Evolutionary conservation across 2,888 invertebrate species (phyloP).

Genomic region (Piscicola geometra): DNA sequence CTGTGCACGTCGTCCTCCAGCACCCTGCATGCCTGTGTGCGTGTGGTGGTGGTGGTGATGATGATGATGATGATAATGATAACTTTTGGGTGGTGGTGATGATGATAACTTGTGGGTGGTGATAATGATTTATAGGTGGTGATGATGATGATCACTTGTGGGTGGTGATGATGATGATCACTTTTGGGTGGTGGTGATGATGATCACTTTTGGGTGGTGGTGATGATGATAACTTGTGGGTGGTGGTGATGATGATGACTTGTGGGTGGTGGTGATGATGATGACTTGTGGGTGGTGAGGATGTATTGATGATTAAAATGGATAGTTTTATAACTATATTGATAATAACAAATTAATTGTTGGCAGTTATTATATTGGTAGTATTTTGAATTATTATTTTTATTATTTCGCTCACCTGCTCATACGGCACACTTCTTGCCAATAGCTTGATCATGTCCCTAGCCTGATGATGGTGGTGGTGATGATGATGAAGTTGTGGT

Average conservation of each 20-base stretch:
- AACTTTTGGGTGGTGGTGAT: neutral
- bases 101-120: neutral
- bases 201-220: too few relatives aligned
- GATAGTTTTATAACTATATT: too few relatives aligned
- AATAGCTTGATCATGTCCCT: slow-evolving; percentile 90
- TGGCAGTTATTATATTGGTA: too few relatives aligned
- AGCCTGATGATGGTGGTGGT: too few relatives aligned
- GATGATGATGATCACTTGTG: neutral
- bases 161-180: neutral
- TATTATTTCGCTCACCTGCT: slow-evolving; percentile 72
- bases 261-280: neutral
- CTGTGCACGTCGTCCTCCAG: slow-evolving; percentile 81
- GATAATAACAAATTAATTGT: too few relatives aligned
- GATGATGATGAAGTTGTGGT: too few relatives aligned
- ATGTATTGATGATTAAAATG: too few relatives aligned
- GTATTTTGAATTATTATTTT: too few relatives aligned
- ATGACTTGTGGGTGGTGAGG: too few relatives aligned
- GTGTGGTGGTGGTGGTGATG: neutral
- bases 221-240: neutral
- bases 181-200: too few relatives aligned
- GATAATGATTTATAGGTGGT: too few relatives aligned
- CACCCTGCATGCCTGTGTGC: slow-evolving; percentile 55
- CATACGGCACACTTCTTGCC: slow-evolving; percentile 90
- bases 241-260: too few relatives aligned
- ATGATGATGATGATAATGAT: neutral